phyloP scores from a whole-genome alignment of 2,888 invertebrate genomes.

The Lepidonotus clava region DNA sequence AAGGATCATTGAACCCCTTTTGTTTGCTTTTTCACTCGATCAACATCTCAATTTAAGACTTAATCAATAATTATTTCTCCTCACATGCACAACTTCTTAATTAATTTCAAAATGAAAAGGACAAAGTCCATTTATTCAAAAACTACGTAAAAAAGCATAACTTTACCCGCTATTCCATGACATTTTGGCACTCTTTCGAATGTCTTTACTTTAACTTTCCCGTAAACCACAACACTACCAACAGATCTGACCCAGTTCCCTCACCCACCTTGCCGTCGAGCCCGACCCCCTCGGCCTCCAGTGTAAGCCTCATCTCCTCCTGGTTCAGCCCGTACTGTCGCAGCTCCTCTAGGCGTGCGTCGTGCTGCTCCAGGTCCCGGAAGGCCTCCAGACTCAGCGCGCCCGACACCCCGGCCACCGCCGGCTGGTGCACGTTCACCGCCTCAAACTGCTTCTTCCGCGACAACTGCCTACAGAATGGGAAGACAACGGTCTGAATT shows the following conservation, averaged over 20 bases:
- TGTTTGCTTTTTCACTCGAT: background rate
- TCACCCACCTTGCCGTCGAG: conserved; percentile 26
- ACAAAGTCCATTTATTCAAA: too few species aligned
- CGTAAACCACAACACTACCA: too few species aligned
- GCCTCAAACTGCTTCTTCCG: conserved; percentile 20
- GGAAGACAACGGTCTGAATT: background rate
- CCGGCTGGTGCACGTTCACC: background rate
- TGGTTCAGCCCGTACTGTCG: conserved; percentile 31
- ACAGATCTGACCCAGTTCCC: too few species aligned
- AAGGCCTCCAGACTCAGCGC: conserved; percentile 15
- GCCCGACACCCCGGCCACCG: background rate
- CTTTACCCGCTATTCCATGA: too few species aligned
- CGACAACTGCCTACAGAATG: conserved; percentile 1
- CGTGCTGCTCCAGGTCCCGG: background rate
- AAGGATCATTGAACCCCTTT: too few species aligned
- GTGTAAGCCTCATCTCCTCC: conserved; percentile 31
- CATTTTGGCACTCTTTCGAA: too few species aligned
- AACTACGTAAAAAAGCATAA: too few species aligned
- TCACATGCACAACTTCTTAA: background rate
- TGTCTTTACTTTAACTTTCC: too few species aligned
- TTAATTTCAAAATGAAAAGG: too few species aligned
- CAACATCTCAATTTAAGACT: background rate
- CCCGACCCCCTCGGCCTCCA: conserved; percentile 26
- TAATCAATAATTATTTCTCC: background rate
- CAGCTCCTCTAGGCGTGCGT: conserved; percentile 30